These are phyloP conservation scores for Diloba caeruleocephala DNA, from an alignment of 2,888 invertebrate genomes.

Conservation along the genomic window DNA sequence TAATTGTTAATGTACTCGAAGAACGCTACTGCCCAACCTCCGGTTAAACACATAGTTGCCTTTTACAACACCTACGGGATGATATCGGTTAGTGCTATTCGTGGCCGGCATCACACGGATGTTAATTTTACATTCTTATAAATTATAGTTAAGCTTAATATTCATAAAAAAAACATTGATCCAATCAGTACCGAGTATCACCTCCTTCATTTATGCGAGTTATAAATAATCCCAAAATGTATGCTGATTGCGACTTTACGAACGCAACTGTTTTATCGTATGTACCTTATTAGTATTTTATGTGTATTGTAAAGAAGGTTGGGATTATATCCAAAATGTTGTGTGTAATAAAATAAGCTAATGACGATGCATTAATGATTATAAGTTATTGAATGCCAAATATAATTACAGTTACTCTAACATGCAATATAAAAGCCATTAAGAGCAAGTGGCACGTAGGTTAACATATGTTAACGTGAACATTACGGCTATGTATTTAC, in stretches of 20 bases:
- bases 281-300: slow-evolving; percentile 69
- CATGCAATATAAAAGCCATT: slow-evolving; percentile 25
- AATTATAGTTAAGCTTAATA: slow-evolving; percentile 10
- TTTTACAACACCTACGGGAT: too few relatives aligned
- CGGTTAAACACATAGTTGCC: too few relatives aligned
- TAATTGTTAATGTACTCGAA: too few relatives aligned
- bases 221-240: slow-evolving; percentile 65
- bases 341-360: slow-evolving; percentile 7
- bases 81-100: too few relatives aligned
- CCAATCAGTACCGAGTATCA: slow-evolving; percentile 47
- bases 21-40: too few relatives aligned
- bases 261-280: slow-evolving; percentile 55
- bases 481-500: too few relatives aligned
- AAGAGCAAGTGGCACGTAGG: not conserved
- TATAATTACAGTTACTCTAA: slow-evolving; percentile 20
- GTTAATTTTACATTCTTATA: slow-evolving; percentile 1
- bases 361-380: not conserved
- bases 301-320: slow-evolving; percentile 55
- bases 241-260: slow-evolving; percentile 64
- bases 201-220: slow-evolving; percentile 33
- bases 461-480: too few relatives aligned
- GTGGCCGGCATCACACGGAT: slow-evolving; percentile 3
- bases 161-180: slow-evolving; percentile 22
- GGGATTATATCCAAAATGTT: slow-evolving; percentile 21
- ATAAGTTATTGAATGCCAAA: slow-evolving; percentile 8